These are phyloP conservation scores for Rhinopomastus cyanomelas DNA, from an alignment of 2,113 vertebrate species.

Conservation along the genomic window DNA sequence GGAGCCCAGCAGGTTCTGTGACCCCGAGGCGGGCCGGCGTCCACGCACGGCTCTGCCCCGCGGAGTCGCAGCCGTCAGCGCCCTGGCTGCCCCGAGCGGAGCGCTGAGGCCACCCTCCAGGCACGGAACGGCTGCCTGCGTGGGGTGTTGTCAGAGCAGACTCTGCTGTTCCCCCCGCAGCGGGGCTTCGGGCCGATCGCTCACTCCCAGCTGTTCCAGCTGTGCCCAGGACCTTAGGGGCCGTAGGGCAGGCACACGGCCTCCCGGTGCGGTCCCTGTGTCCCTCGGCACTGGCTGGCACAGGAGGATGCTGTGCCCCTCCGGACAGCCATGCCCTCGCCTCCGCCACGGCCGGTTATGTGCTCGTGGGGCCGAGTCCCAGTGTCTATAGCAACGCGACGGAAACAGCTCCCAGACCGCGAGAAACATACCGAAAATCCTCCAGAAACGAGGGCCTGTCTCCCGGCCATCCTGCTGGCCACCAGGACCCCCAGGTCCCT, in stretches of 20 bases:
- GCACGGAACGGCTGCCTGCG: background rate
- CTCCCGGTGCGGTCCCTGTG: background rate
- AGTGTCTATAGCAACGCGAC: slow-evolving; percentile 64
- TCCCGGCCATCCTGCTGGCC: too few species aligned
- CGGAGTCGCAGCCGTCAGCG: too few species aligned
- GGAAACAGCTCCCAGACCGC: slow-evolving; percentile 50
- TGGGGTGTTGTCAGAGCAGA: background rate
- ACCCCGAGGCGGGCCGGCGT: background rate
- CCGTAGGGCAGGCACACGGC: background rate
- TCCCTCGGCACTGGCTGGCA: background rate
- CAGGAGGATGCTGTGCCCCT: background rate
- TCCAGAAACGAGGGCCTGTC: slow-evolving; percentile 27
- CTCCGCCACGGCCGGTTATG: background rate
- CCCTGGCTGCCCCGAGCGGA: too few species aligned
- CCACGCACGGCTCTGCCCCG: background rate
- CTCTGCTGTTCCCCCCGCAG: background rate
- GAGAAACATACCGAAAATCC: slow-evolving; percentile 46
- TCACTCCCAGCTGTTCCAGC: background rate
- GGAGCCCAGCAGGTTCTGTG: too few species aligned
- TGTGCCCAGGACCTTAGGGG: background rate
- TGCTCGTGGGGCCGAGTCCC: slow-evolving; percentile 17
- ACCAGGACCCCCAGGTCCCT: too few species aligned
- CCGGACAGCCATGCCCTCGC: background rate
- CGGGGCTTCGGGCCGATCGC: too few species aligned
- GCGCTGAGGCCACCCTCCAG: too few species aligned